A percentile compares a stretch with the other conserved stretches of the same genome.
These are phyloP conservation scores for Drosophila sucinea DNA, from an alignment of 1,140 invertebrate genomes.

Conservation along the genomic window DNA sequence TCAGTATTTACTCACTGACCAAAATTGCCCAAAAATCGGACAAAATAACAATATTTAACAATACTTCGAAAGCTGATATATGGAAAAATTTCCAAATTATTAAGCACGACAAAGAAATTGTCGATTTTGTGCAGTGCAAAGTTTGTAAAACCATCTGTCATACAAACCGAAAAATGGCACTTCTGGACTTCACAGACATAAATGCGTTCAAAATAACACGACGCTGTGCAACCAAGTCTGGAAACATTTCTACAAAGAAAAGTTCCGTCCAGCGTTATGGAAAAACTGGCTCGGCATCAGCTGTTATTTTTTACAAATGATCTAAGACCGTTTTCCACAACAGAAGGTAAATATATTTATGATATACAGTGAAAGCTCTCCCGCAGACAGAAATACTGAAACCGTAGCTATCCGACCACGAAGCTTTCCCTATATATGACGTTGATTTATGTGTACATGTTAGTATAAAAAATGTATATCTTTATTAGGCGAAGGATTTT, in stretches of 20 bases:
- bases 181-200: slow-evolving; percentile 16
- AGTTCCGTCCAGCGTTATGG: not conserved
- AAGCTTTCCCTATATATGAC: not conserved
- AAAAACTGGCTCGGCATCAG: slow-evolving; percentile 1
- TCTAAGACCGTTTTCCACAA: slow-evolving; percentile 18
- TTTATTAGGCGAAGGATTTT: too few relatives aligned
- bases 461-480: too few relatives aligned
- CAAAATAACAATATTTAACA: too few relatives aligned
- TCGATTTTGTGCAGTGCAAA: slow-evolving; percentile 6
- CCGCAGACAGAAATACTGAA: too few relatives aligned
- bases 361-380: too few relatives aligned
- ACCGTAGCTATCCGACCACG: too few relatives aligned
- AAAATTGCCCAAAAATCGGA: too few relatives aligned
- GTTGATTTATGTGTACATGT: too few relatives aligned
- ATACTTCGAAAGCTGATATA: too few relatives aligned
- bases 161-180: slow-evolving; percentile 17
- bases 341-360: not conserved
- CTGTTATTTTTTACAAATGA: slow-evolving; percentile 22
- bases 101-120: too few relatives aligned
- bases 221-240: not conserved
- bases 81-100: too few relatives aligned
- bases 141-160: slow-evolving; percentile 1
- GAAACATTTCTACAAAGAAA: not conserved
- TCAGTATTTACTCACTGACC: too few relatives aligned
- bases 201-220: not conserved